A percentile compares a stretch with the other conserved stretches of the same genome.
Conservation (phyloP, 2,113 vertebrate genomes). For the Synodontis membranacea region DNA sequence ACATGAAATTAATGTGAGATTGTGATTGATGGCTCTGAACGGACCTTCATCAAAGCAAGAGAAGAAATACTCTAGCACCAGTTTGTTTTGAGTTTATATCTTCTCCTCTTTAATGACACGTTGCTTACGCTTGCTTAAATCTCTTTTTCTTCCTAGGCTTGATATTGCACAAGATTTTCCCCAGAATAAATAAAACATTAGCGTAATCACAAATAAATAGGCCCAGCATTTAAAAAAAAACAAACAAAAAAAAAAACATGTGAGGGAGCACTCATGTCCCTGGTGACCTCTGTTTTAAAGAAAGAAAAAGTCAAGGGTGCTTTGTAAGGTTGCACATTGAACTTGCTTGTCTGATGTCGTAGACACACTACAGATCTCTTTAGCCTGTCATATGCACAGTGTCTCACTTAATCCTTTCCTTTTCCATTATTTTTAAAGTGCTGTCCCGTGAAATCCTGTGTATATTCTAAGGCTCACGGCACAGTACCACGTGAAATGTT, state of each 20-base stretch:
- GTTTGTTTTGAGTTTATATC: conserved; percentile 8
- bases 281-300: neutral
- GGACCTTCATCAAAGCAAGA: neutral
- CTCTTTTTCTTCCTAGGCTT: conserved; percentile 3
- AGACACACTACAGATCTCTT: neutral
- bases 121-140: neutral
- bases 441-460: neutral
- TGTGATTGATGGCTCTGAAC: neutral
- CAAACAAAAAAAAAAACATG: conserved; percentile 42
- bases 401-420: neutral
- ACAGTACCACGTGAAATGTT: neutral
- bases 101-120: neutral
- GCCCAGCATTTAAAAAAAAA: conserved; percentile 29
- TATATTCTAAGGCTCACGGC: neutral
- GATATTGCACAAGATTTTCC: conserved; percentile 32
- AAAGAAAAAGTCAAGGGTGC: neutral
- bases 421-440: neutral
- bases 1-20: neutral
- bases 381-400: neutral
- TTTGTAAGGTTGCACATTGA: neutral
- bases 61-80: neutral
- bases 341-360: neutral
- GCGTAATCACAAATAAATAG: conserved; percentile 21
- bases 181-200: conserved; percentile 26
- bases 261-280: conserved; percentile 21